A percentile compares a stretch with the other conserved stretches of the same genome.
These are phyloP conservation scores for Trachymyrmex septentrionalis DNA, from an alignment of 1,140 invertebrate species.

Conservation along the genomic window DNA sequence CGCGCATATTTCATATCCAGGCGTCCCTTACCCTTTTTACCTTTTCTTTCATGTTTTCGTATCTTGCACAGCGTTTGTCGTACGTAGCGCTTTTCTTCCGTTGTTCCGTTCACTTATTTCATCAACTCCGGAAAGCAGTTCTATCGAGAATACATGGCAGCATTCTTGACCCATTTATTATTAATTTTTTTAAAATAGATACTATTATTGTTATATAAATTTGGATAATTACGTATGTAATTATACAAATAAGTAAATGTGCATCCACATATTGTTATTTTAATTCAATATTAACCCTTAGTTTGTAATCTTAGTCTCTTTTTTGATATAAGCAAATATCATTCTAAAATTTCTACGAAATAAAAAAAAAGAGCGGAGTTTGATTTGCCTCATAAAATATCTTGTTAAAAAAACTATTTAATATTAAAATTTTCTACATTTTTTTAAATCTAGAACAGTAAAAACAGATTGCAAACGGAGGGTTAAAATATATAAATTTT, in stretches of 20 bases:
- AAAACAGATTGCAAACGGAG: too few relatives aligned
- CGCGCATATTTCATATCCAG: slow-evolving; percentile 61
- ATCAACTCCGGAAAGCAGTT: not conserved
- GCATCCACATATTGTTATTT: not conserved
- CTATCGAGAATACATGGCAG: not conserved
- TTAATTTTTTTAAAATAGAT: not conserved
- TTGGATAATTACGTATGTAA: not conserved
- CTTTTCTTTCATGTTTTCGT: slow-evolving; percentile 46
- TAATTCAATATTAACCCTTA: not conserved
- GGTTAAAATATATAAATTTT: too few relatives aligned
- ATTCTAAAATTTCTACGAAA: too few relatives aligned
- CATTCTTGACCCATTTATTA: not conserved
- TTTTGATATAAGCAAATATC: too few relatives aligned
- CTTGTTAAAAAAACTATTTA: too few relatives aligned
- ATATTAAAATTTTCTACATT: too few relatives aligned
- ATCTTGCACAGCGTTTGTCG: not conserved
- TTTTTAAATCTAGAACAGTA: too few relatives aligned
- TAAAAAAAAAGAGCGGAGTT: too few relatives aligned
- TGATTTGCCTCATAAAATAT: too few relatives aligned
- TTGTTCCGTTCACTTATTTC: slow-evolving; percentile 29
- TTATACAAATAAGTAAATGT: not conserved
- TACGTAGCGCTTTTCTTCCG: slow-evolving; percentile 24
- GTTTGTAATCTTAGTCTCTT: too few relatives aligned
- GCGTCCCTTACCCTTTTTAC: slow-evolving; percentile 7
- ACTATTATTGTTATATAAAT: not conserved